Conservation (phyloP, 1,140 invertebrate species). For the Papilio glaucus region DNA sequence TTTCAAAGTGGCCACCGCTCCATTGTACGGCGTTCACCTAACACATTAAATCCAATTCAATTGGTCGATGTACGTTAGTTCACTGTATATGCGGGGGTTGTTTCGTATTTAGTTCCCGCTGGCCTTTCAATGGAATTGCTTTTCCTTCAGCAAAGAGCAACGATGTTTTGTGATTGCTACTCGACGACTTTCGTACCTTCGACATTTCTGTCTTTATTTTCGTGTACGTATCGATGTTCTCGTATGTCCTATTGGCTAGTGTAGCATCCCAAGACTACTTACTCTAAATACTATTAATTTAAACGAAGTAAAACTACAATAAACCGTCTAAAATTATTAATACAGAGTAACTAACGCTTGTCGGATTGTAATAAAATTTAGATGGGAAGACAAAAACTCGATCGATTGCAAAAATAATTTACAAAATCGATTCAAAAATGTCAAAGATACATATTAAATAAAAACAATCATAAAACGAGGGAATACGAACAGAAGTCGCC, state of each 20-base stretch:
- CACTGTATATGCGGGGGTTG: not conserved
- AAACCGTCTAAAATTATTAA: too few species aligned
- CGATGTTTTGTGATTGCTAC: slow-evolving; percentile 18
- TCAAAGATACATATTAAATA: too few species aligned
- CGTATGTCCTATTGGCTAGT: not conserved
- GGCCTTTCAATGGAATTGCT: slow-evolving; percentile 33
- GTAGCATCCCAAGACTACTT: not conserved
- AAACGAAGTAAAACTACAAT: too few species aligned
- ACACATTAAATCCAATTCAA: slow-evolving; percentile 41
- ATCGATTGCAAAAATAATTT: too few species aligned
- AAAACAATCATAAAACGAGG: too few species aligned
- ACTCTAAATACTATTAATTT: too few species aligned
- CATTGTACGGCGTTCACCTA: not conserved
- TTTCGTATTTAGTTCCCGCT: slow-evolving; percentile 35
- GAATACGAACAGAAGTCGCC: too few species aligned
- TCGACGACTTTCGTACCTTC: slow-evolving; percentile 19
- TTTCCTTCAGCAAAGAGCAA: slow-evolving; percentile 13
- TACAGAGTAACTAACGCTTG: too few species aligned
- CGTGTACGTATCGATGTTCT: not conserved
- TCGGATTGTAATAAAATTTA: too few species aligned
- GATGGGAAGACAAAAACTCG: too few species aligned
- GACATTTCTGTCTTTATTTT: slow-evolving; percentile 11
- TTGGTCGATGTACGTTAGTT: slow-evolving; percentile 26
- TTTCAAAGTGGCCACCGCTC: slow-evolving; percentile 1
- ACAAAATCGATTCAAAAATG: too few species aligned